Conservation (phyloP, 2,888 invertebrate species). For the Drosophila histrio region DNA sequence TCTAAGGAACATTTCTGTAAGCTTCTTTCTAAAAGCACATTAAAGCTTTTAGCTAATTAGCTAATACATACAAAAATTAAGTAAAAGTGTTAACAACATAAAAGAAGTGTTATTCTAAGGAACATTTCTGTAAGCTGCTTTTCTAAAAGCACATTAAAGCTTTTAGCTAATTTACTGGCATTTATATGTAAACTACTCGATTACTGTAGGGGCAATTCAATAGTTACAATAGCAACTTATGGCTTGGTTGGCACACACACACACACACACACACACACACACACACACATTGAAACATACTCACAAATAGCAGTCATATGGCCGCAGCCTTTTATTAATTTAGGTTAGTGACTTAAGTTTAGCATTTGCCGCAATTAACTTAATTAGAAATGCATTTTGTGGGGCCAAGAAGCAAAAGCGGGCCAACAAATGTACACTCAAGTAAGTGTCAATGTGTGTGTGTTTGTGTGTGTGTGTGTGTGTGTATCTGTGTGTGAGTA, state of each 20-base stretch:
- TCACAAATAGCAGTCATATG: constrained; percentile 13
- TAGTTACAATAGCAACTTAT: constrained; percentile 11
- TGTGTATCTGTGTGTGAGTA: not conserved
- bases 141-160: not conserved
- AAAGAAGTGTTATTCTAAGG: too few relatives aligned
- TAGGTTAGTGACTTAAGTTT: constrained; percentile 78
- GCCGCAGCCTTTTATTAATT: constrained; percentile 68
- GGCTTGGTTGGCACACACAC: constrained; percentile 21
- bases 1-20: too few relatives aligned
- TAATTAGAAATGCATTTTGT: constrained; percentile 80
- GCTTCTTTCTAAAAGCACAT: not conserved
- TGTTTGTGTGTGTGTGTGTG: not conserved
- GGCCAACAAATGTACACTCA: constrained; percentile 33
- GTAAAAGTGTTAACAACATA: too few relatives aligned
- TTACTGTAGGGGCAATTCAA: constrained; percentile 18
- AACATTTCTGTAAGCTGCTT: too few relatives aligned
- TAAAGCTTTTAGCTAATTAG: not conserved
- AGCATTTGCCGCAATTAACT: constrained; percentile 81
- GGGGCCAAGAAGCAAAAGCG: constrained; percentile 39
- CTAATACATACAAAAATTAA: too few relatives aligned
- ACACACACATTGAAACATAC: constrained; percentile 7
- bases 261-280: constrained; percentile 5
- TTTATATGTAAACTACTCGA: not conserved
- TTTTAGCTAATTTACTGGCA: not conserved
- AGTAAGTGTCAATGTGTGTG: not conserved